phyloP scores from a whole-genome alignment of 2,113 vertebrate species.

The Diphyllodes magnificus region DNA sequence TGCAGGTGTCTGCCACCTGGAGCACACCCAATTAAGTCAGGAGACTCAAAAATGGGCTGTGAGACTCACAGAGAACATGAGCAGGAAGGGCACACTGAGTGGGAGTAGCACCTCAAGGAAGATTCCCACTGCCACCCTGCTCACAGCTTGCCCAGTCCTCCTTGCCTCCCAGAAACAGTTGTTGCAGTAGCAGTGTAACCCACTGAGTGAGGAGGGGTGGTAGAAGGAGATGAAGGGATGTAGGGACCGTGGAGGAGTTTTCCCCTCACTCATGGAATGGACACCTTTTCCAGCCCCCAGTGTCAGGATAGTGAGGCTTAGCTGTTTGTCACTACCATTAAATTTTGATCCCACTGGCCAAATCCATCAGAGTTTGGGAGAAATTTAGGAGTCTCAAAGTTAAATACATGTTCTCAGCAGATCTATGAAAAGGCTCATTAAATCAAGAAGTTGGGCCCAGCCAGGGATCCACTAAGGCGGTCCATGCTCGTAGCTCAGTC shows the following conservation, averaged over 20 bases:
- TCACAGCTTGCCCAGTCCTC: not conserved
- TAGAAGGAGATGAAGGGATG: not conserved
- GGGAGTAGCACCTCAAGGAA: not conserved
- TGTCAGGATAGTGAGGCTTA: not conserved
- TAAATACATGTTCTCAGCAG: not conserved
- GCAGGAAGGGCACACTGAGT: not conserved
- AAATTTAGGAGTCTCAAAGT: not conserved
- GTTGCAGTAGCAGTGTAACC: not conserved
- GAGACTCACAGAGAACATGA: not conserved
- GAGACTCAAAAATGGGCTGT: not conserved
- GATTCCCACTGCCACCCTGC: not conserved
- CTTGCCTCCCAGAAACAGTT: not conserved
- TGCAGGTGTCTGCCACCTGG: not conserved
- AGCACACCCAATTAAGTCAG: not conserved
- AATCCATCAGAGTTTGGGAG: not conserved
- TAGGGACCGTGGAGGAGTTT: not conserved
- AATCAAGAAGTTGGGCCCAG: not conserved
- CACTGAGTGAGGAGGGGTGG: not conserved
- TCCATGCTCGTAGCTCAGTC: fast-evolving
- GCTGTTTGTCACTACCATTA: not conserved
- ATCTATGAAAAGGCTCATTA: not conserved
- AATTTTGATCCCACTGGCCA: not conserved
- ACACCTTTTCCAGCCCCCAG: not conserved
- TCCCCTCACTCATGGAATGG: not conserved
- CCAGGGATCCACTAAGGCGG: not conserved